Base-by-base conservation (phyloP, 2,113 vertebrate species). In the Bettongia penicillata region DNA sequence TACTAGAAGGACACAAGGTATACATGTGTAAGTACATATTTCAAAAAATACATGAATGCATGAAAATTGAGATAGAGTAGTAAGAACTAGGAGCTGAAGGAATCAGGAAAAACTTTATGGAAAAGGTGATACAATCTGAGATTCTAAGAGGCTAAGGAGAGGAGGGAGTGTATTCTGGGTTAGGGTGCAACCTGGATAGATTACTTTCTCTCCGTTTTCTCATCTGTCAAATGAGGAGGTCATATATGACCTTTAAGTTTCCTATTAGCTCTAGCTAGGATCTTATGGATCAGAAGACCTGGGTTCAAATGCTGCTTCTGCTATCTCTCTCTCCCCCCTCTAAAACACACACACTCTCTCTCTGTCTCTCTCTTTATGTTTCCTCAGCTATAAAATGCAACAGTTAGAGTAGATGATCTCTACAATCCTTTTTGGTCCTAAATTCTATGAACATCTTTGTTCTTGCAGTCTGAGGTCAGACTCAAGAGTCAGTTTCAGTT, bases 401-500 rank as follows among this genome's bases (percentile, higher is more conserved):
- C 6, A 5, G 6, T 84, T 84, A 43, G 7, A 22, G 68, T 84
- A 84, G 68, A 23, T 84, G 1, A 43, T 84, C 7, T 84, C 19
- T n/a, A 43, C 12, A 43, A 23, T n/a, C n/a, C 19, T 43, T 84
- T 84, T 43, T 19, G 3, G 68, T 84, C 43, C 68, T 23, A 84
- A 90, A 9, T 90, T 68, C 61, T 68, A 37, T n/a, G 61, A 51
- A 52, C 68, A 52, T 53, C 23, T 93, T 91, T 28, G 57, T 52
- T 55, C 50, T 53, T 89, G 68, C 10, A 50, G 26, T 84, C 16
- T 4, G 47, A 95, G 47, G 53, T 92, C 14, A 51, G 28, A 8
- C 24, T 28, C n/a, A 90, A 51, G 53, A 77, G 28, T 28, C 53
- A 49, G 26, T 91, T 61, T 94, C 61, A 53, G 14, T 94, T 96